A percentile compares a stretch with the other conserved stretches of the same genome.
Conservation (phyloP, 1,140 invertebrate species). For the Rhopalosiphum padi region DNA sequence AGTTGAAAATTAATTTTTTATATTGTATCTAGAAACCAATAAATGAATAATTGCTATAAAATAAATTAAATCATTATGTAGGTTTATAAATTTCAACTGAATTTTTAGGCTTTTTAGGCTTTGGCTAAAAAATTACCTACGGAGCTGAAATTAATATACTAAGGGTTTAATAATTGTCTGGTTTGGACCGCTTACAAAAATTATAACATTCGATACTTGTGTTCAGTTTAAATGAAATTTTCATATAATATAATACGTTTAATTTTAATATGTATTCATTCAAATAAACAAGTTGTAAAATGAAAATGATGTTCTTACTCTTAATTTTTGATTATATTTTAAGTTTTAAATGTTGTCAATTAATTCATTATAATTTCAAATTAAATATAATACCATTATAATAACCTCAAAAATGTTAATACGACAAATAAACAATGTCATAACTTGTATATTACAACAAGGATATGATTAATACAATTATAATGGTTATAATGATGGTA, state of each 20-base stretch:
- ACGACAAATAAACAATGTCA: background rate
- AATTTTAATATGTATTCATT: background rate
- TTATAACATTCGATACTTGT: too few relatives aligned
- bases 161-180: too few relatives aligned
- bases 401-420: background rate
- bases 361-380: background rate
- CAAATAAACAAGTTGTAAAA: background rate
- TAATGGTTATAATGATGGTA: background rate
- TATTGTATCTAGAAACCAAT: background rate
- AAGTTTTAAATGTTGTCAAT: background rate
- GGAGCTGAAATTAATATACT: too few relatives aligned
- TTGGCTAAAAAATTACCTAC: background rate
- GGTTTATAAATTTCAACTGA: background rate
- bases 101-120: background rate
- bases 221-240: background rate
- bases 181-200: too few relatives aligned
- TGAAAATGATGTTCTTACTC: background rate
- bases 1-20: background rate
- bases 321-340: background rate
- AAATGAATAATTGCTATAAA: background rate
- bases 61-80: background rate
- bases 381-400: background rate
- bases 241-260: background rate
- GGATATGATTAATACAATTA: background rate
- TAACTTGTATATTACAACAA: background rate